Percentiles rank a stretch among this genome's conserved stretches.
Conservation (phyloP, 2,113 vertebrate genomes). For the Saimiri boliviensis region DNA sequence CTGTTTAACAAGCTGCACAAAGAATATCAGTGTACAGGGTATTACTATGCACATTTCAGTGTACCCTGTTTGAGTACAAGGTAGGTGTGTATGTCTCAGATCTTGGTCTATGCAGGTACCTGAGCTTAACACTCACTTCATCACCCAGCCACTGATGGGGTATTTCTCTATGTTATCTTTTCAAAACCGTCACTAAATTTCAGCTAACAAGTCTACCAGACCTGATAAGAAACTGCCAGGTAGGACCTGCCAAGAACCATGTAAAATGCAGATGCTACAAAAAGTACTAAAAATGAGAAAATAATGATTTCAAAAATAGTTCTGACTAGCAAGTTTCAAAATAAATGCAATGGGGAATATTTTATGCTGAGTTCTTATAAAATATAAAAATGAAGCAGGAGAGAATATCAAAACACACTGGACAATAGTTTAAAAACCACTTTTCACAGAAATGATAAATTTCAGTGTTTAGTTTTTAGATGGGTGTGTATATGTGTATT, state of each 20-base stretch:
- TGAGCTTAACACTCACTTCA: background rate
- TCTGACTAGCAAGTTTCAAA: constrained; percentile 25
- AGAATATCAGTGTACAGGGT: background rate
- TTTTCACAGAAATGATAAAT: background rate
- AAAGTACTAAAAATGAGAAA: constrained; percentile 18
- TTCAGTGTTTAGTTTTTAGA: background rate
- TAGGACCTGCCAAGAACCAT: background rate
- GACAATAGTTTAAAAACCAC: background rate
- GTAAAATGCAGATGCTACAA: background rate
- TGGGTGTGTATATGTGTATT: background rate
- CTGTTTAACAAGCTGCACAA: background rate
- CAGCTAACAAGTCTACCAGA: constrained; percentile 1
- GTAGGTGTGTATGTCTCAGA: background rate
- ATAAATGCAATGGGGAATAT: background rate
- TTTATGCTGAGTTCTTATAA: background rate
- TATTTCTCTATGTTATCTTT: background rate
- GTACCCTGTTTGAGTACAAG: background rate
- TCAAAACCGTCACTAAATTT: background rate
- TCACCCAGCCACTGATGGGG: background rate
- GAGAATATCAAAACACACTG: background rate
- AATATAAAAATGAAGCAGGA: background rate
- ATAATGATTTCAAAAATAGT: background rate
- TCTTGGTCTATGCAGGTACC: background rate
- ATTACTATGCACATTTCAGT: background rate
- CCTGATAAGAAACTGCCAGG: background rate